Conservation (phyloP, 2,888 invertebrate species). For the Drosophila austrosaltans region DNA sequence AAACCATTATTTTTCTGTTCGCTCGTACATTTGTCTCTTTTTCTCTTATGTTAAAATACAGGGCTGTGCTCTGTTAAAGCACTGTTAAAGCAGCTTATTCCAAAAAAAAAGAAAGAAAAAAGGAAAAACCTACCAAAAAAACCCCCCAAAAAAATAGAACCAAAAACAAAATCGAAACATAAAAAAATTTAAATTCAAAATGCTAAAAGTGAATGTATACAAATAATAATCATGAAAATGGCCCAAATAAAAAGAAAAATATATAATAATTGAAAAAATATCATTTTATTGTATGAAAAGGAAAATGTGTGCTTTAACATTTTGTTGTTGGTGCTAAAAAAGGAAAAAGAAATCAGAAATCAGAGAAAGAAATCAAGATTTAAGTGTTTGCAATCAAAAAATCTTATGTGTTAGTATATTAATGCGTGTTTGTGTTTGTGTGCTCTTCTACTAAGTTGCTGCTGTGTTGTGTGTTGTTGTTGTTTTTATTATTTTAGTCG, state of each 20-base stretch:
- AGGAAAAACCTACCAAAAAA: slow-evolving; percentile 21
- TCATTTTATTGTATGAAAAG: background rate
- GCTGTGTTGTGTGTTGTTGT: slow-evolving; percentile 32
- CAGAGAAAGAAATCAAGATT: slow-evolving; percentile 39
- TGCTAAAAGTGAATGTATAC: slow-evolving; percentile 11
- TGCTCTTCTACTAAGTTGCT: slow-evolving; percentile 37
- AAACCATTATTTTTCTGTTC: too few relatives aligned
- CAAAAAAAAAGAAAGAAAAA: slow-evolving; percentile 31
- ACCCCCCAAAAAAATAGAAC: slow-evolving; percentile 22
- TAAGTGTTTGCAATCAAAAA: too few relatives aligned
- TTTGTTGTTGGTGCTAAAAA: slow-evolving; percentile 20
- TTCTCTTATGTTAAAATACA: too few relatives aligned
- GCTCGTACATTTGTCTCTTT: too few relatives aligned
- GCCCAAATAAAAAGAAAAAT: slow-evolving; percentile 12
- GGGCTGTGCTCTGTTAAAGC: too few relatives aligned
- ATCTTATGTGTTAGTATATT: slow-evolving; percentile 6
- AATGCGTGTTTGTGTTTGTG: slow-evolving; percentile 32
- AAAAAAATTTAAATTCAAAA: slow-evolving; percentile 6
- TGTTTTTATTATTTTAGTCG: slow-evolving; percentile 49
- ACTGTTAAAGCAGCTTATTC: too few relatives aligned
- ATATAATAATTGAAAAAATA: slow-evolving; percentile 1
- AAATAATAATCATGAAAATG: slow-evolving; percentile 17
- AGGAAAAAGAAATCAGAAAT: slow-evolving; percentile 24
- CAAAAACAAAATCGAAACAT: slow-evolving; percentile 11
- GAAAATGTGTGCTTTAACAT: slow-evolving; percentile 16